Evolutionary conservation across 2,797 vertebrate species (phyloP).

Genomic region (Melanotaenia nigrans): DNA sequence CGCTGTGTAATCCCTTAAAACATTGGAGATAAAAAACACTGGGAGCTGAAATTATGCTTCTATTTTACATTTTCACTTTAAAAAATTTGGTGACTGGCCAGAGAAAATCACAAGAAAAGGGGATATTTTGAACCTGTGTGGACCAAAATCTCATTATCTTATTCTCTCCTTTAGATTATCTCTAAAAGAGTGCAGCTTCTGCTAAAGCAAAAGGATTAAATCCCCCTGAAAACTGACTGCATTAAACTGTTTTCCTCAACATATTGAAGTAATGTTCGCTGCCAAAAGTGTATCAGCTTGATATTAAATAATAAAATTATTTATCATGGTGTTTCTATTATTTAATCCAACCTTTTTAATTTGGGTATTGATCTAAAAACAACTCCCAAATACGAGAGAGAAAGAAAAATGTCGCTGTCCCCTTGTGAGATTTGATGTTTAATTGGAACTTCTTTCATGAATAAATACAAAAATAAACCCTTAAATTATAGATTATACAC

Average conservation of each 20-base stretch:
- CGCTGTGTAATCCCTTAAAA: constrained; percentile 1
- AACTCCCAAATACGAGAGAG: not conserved
- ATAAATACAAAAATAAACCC: constrained; percentile 8
- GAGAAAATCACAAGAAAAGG: not conserved
- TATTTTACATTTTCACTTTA: not conserved
- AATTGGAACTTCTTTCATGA: constrained; percentile 2
- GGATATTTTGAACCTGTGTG: not conserved
- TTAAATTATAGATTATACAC: constrained; percentile 1
- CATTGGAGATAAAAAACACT: not conserved
- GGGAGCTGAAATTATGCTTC: not conserved
- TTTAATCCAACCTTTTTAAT: not conserved
- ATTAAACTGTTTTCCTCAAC: not conserved
- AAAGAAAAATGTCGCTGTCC: not conserved
- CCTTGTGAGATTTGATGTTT: not conserved
- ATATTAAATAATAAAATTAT: not conserved
- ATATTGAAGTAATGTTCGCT: not conserved
- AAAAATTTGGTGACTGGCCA: not conserved
- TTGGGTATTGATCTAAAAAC: not conserved
- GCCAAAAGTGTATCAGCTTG: not conserved
- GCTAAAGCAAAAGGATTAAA: not conserved
- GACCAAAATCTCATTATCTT: not conserved
- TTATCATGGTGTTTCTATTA: not conserved
- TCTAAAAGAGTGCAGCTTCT: not conserved
- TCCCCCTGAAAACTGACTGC: not conserved
- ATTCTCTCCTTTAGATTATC: not conserved